Evolutionary conservation across 2,113 vertebrate genomes (phyloP).

Genomic region (Nerophis lumbriciformis): DNA sequence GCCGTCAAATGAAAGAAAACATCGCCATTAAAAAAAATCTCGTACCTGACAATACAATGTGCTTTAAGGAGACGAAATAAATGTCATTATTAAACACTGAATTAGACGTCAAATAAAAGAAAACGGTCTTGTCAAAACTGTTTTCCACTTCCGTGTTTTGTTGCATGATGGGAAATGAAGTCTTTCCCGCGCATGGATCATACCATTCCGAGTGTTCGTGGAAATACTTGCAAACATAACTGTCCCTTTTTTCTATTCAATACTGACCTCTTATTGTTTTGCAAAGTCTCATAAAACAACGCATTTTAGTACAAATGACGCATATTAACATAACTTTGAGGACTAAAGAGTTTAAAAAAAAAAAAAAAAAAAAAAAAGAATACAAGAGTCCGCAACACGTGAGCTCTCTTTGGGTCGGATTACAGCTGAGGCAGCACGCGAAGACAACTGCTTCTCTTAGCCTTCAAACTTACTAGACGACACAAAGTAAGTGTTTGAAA

Average conservation of each 20-base stretch:
- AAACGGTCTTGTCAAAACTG: not conserved
- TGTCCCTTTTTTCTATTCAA: no score
- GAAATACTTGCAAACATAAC: not conserved
- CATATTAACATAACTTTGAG: not conserved
- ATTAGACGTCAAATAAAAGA: not conserved
- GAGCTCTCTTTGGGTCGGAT: slow-evolving; percentile 55
- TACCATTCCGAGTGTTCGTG: slow-evolving; percentile 30
- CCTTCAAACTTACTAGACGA: slow-evolving; percentile 52
- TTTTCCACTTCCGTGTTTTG: no score
- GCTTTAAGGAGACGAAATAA: not conserved
- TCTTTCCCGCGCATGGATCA: slow-evolving; percentile 24
- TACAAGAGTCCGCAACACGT: slow-evolving; percentile 1
- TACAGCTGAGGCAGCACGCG: slow-evolving; percentile 42
- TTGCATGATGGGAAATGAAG: slow-evolving; percentile 45
- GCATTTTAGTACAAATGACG: not conserved
- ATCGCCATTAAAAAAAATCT: no score
- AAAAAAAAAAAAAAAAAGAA: not conserved
- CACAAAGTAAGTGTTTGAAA: slow-evolving; percentile 40
- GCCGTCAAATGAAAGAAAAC: no score
- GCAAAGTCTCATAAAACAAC: not conserved
- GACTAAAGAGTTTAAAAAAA: not conserved
- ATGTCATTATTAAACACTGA: not conserved
- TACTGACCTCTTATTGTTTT: not conserved
- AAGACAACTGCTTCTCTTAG: not conserved
- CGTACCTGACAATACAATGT: no score